Evolutionary conservation across 2,888 invertebrate genomes (phyloP), one percentile per base, ranked within the genome.

Genomic region (Cantharis nigra): DNA sequence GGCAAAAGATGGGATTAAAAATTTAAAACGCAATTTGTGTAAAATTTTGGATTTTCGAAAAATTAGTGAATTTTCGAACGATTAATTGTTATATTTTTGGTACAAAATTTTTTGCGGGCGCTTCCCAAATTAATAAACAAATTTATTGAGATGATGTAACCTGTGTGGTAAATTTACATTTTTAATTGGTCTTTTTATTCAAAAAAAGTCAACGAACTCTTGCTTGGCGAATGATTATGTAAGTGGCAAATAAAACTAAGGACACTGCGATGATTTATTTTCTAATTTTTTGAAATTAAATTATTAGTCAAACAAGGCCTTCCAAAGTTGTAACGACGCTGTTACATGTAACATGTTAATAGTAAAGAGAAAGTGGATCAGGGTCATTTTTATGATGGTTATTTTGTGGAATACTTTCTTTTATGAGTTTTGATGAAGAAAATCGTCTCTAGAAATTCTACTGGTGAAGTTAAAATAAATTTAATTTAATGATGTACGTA

Each of bases 341-440:
- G 20, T 63, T 70, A 69, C 65, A 23, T 18, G 20, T 63, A 63
- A 69, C 65, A 23, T 63, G 33, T 23, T 67, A 23, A 67, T 67
- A 67, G 16, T 14, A 33, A 74, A 69, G 74, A 74, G 74, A 74
- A 74, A 74, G 74, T 74, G 74, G 74, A 74, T 69, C 74, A 74
- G 33, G 69, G 74, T 74, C 74, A 74, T 70, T 74, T 74, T 74
- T 64, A 49, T 63, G 16, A 49, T 63, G 73, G 18, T 49, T 69
- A 33, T 73, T 62, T 49, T 62, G 20, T 62, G 16, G 63, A 64
- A 23, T 63, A 74, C 74, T 74, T 74, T 74, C 74, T 74, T 74
- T 74, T 74, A 30, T 49, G n/a, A 49, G 49, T 49, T 49, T 49
- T 49, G n/a, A n/a, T n/a, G 49, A 49, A 49, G 49, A 49, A 49